phyloP scores from a whole-genome alignment of 2,888 invertebrate species.

The Acrocera orbiculus region DNA sequence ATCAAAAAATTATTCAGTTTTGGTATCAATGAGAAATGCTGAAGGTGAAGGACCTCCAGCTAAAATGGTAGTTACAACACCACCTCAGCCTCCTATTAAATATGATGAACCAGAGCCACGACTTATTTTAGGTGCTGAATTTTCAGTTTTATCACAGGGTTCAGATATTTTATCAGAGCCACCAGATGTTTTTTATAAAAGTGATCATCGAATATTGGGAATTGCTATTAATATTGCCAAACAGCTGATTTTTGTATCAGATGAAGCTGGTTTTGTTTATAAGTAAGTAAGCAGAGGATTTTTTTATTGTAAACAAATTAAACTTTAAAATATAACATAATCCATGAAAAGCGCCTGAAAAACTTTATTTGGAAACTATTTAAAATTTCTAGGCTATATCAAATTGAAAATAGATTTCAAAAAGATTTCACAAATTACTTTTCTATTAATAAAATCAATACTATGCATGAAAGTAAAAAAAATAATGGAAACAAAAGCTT shows the following conservation, averaged over 20 bases:
- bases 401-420: too few relatives aligned
- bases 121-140: constrained; percentile 50
- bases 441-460: too few relatives aligned
- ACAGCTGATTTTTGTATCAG: constrained; percentile 58
- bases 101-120: constrained; percentile 14
- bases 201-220: constrained; percentile 35
- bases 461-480: too few relatives aligned
- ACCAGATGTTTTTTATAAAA: constrained; percentile 18
- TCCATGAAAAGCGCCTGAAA: too few relatives aligned
- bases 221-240: constrained; percentile 59
- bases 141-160: constrained; percentile 47
- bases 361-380: too few relatives aligned
- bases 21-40: constrained; percentile 60
- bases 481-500: too few relatives aligned
- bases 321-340: too few relatives aligned
- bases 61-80: constrained; percentile 45
- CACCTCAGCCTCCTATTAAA: constrained; percentile 24
- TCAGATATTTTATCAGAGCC: constrained; percentile 23
- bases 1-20: constrained; percentile 55
- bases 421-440: too few relatives aligned
- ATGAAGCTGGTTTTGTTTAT: constrained; percentile 48
- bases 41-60: constrained; percentile 63
- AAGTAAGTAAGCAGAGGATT: constrained; percentile 26
- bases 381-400: too few relatives aligned
- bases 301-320: too few relatives aligned